A percentile compares a stretch with the other conserved stretches of the same genome.
Conservation (phyloP, 2,797 vertebrate genomes). For the Sardinella longiceps region DNA sequence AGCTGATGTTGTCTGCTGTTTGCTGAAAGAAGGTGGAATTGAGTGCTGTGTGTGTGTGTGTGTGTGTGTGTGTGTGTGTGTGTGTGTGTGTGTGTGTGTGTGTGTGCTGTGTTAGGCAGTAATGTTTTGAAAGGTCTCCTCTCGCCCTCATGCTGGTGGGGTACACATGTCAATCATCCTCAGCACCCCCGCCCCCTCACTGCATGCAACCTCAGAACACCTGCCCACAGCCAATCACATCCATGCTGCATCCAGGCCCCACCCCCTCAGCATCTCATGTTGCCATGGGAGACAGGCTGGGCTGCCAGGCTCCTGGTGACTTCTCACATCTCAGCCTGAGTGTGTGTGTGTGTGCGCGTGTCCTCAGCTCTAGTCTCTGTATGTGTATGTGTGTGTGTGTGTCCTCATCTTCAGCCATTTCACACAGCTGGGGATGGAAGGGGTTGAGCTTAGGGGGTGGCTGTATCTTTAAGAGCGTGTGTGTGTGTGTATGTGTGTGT, state of each 20-base stretch:
- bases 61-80: no score
- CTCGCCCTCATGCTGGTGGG: background rate
- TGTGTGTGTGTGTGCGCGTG: no score
- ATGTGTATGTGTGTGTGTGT: no score
- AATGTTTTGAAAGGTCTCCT: background rate
- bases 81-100: no score
- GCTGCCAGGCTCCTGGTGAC: slow-evolving; percentile 6
- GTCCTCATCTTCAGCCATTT: no score
- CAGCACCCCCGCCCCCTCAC: slow-evolving; percentile 9
- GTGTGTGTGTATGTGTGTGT: no score
- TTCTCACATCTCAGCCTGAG: no score
- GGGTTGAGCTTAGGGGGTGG: no score
- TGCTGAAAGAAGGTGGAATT: background rate
- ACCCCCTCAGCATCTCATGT: slow-evolving; percentile 48
- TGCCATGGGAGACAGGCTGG: slow-evolving; percentile 47
- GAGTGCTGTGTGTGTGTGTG: no score
- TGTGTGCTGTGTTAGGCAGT: background rate
- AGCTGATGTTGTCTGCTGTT: background rate
- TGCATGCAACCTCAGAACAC: slow-evolving; percentile 57
- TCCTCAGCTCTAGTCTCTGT: no score
- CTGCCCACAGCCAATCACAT: slow-evolving; percentile 51
- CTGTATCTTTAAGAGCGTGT: no score
- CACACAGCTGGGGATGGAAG: no score
- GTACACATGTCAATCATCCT: background rate
- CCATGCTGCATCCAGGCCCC: slow-evolving; percentile 34